Evolutionary conservation across 2,797 vertebrate species (phyloP).

Genomic region (Lithobates sylvaticus): DNA sequence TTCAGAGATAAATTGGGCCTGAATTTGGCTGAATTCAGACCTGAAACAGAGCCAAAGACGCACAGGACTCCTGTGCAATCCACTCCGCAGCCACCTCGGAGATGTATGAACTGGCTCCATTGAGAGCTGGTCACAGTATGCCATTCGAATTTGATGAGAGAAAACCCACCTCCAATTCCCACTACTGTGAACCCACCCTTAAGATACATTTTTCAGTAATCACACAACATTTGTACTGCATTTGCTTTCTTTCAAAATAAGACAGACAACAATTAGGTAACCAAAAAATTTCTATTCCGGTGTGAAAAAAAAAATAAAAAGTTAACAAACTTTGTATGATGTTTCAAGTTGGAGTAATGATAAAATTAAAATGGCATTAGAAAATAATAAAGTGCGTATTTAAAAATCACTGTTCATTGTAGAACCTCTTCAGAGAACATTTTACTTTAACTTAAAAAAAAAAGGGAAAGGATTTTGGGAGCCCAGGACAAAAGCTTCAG

Average conservation of each 20-base stretch:
- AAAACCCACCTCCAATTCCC: too few species aligned
- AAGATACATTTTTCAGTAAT: too few species aligned
- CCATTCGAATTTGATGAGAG: too few species aligned
- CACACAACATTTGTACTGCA: too few species aligned
- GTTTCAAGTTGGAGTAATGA: conserved; percentile 39
- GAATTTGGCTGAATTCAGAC: too few species aligned
- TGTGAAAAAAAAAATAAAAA: conserved; percentile 7
- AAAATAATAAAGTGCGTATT: conserved; percentile 57
- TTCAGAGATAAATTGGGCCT: too few species aligned
- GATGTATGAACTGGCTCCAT: too few species aligned
- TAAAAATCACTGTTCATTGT: conserved; percentile 31
- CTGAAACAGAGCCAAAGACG: too few species aligned
- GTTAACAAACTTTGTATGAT: neutral
- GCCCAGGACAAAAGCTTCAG: neutral
- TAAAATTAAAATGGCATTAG: conserved; percentile 38
- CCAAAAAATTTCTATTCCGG: conserved; percentile 28
- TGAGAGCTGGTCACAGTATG: too few species aligned
- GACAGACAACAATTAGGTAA: conserved; percentile 9
- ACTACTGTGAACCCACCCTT: too few species aligned
- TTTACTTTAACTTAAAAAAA: neutral
- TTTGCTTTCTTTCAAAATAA: neutral
- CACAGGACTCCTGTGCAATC: too few species aligned
- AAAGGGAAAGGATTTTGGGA: neutral
- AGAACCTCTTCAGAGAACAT: conserved; percentile 24
- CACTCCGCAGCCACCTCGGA: too few species aligned